Evolutionary conservation across 2,113 vertebrate genomes (phyloP), one percentile per base, ranked within the genome.

Genomic region (Colinus virginianus): DNA sequence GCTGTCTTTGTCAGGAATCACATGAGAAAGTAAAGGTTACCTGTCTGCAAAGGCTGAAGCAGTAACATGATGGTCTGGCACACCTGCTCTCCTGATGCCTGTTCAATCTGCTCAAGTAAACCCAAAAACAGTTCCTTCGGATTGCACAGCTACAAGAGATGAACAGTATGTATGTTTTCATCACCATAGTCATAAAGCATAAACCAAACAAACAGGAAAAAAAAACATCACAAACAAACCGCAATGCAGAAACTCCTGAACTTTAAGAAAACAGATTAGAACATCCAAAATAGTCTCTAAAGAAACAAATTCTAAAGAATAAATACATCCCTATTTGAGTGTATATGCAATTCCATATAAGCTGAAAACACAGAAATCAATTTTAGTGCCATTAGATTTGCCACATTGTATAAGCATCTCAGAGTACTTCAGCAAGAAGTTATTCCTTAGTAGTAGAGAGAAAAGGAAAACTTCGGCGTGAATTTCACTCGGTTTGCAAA

Each of bases 121-220:
- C 99, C 98, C 92, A 99, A 96, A 91, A 99, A 97, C 92, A 99
- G 97, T 97, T 99, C 99, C 98, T 99, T 99, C 9, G 99, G 98
- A 96, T 97, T 98, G 95, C 99, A 99, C 2, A 98, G 97, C 99
- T 99, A 94, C 91, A 98, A 78, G 63, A 86, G 30, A 81, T 22
- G 17, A 90, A 72, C 38, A 87, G 84, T 7, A 5, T 3, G 1
- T n/a, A 26, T 15, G 34, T 80, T 93, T 68, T 13, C 66, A 90
- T 59, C 42, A 59, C 12, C 15, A 26, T 3, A 3, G 40, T 69
- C 28, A 67, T 28, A 62, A 68, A 22, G 4, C 53, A 76, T 43
- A 59, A 59, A 25, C 30, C 26, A 32, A 59, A 25, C 32, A 28
- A 9, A 74, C 25, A n/a, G 51, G 51, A 28, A 53, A 26, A 56